These are phyloP conservation scores for Ptychoptera albimana DNA, from an alignment of 2,888 invertebrate genomes.

Conservation along the genomic window DNA sequence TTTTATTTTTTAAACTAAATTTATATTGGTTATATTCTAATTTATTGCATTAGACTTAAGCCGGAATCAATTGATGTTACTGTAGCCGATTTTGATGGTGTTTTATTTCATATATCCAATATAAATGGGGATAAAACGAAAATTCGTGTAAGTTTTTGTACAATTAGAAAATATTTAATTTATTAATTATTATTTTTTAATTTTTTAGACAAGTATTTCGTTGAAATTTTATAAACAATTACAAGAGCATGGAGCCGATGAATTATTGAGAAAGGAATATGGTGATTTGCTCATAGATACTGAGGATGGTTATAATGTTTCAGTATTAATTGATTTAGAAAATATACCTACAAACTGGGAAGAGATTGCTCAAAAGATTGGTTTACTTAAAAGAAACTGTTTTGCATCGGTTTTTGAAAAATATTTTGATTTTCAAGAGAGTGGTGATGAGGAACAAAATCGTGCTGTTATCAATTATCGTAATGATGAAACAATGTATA, in stretches of 20 bases:
- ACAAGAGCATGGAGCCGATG: slow-evolving; percentile 96
- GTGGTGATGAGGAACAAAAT: slow-evolving; percentile 78
- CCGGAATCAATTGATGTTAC: slow-evolving; percentile 88
- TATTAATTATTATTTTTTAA: slow-evolving; percentile 9
- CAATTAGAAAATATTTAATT: not conserved
- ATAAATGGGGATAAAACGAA: slow-evolving; percentile 91
- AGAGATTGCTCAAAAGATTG: slow-evolving; percentile 77
- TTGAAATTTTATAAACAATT: slow-evolving; percentile 97
- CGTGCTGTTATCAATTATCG: slow-evolving; percentile 96
- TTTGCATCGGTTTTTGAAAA: slow-evolving; percentile 99
- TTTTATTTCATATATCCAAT: slow-evolving; percentile 95
- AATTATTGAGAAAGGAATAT: slow-evolving; percentile 85
- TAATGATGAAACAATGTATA: slow-evolving; percentile 96
- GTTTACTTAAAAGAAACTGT: slow-evolving; percentile 91
- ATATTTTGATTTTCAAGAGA: slow-evolving; percentile 95
- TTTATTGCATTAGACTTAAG: slow-evolving; percentile 51
- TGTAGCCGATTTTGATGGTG: slow-evolving; percentile 97
- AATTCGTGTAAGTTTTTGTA: slow-evolving; percentile 72
- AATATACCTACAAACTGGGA: slow-evolving; percentile 84
- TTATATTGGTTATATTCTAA: not conserved
- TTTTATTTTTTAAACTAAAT: not conserved
- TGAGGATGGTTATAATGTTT: slow-evolving; percentile 91
- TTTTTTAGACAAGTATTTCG: slow-evolving; percentile 84
- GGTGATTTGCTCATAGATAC: slow-evolving; percentile 65
- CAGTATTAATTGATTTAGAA: slow-evolving; percentile 83